Conservation (phyloP, 2,113 vertebrate genomes). For the Emberiza fucata region DNA sequence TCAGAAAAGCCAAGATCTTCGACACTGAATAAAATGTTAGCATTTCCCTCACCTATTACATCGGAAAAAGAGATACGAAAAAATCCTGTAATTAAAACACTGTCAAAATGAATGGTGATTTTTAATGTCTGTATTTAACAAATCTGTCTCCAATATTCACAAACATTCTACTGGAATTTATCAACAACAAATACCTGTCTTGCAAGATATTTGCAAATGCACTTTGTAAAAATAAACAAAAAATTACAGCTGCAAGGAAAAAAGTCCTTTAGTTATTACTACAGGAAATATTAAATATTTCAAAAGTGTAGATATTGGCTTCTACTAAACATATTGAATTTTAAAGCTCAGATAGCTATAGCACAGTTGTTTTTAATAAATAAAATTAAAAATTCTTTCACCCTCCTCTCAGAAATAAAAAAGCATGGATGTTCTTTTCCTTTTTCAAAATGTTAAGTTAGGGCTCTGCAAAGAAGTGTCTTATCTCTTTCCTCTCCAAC, state of each 20-base stretch:
- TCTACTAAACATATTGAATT: neutral
- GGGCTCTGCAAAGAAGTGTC: neutral
- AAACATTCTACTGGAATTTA: neutral
- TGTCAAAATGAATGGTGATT: neutral
- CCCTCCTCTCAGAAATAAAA: neutral
- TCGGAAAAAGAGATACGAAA: neutral
- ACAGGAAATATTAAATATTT: neutral
- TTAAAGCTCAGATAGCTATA: neutral
- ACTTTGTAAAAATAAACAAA: neutral
- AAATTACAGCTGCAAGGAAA: neutral
- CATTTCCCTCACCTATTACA: constrained; percentile 45
- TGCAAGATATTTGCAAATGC: neutral
- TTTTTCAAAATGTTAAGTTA: neutral
- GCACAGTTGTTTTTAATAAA: neutral
- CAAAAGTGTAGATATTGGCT: neutral
- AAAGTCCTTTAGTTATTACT: neutral
- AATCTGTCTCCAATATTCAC: neutral
- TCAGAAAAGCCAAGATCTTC: constrained; percentile 72
- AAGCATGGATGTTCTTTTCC: neutral
- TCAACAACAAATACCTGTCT: neutral
- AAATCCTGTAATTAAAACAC: neutral
- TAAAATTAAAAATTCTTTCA: neutral
- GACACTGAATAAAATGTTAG: constrained; percentile 67
- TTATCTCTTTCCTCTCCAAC: neutral
- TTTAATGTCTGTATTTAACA: neutral